Evolutionary conservation across 2,113 vertebrate genomes (phyloP).

Genomic region (Neolamprologus kungweensis): DNA sequence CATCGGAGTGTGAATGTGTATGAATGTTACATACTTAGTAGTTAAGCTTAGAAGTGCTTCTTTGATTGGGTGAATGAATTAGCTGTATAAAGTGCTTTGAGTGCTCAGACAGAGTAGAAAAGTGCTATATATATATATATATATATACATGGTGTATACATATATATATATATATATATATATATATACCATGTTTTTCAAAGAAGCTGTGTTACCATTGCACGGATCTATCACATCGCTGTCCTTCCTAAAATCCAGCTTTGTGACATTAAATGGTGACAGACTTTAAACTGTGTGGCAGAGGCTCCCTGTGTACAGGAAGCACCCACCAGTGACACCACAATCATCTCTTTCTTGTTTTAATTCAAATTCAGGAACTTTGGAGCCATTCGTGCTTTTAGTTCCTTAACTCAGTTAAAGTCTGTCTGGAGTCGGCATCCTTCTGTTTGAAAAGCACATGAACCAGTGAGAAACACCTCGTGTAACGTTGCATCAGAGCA

Average conservation of each 20-base stretch:
- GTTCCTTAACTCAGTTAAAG: not conserved
- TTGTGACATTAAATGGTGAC: not conserved
- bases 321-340: not conserved
- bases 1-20: accelerated
- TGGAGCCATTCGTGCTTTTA: not conserved
- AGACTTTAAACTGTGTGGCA: not conserved
- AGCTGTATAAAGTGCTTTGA: no score
- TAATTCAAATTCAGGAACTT: not conserved
- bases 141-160: no score
- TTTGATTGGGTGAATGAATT: no score
- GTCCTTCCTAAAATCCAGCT: not conserved
- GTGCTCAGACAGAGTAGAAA: accelerated
- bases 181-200: not conserved
- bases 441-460: not conserved
- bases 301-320: not conserved
- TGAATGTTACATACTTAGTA: accelerated
- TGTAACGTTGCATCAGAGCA: not conserved
- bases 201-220: not conserved
- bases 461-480: not conserved
- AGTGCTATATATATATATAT: no score
- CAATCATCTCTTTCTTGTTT: not conserved
- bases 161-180: no score
- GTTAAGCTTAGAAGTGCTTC: accelerated
- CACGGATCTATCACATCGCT: not conserved
- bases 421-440: not conserved